Conservation (phyloP, 2,797 vertebrate species). For the Liasis olivaceus region DNA sequence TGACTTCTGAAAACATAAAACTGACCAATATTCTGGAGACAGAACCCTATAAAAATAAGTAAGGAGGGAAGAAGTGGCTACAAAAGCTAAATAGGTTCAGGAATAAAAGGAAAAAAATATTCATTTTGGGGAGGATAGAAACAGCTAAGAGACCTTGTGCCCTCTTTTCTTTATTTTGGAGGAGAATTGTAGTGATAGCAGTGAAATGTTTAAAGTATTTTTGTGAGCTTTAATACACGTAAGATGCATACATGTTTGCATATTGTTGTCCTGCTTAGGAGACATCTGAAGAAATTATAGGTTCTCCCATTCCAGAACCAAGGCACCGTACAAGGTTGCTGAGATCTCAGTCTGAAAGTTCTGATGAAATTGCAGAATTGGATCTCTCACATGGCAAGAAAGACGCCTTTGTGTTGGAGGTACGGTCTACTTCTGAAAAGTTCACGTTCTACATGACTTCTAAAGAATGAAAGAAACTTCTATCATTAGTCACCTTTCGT, state of each 20-base stretch:
- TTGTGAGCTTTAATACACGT: neutral
- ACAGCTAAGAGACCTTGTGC: neutral
- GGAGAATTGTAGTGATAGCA: neutral
- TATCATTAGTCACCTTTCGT: neutral
- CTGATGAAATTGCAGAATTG: slow-evolving; percentile 93
- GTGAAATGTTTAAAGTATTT: neutral
- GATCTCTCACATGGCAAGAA: slow-evolving; percentile 98
- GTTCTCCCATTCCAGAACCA: slow-evolving; percentile 94
- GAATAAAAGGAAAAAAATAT: neutral
- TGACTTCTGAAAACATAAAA: neutral
- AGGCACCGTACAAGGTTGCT: slow-evolving; percentile 91
- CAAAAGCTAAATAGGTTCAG: neutral
- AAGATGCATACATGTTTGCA: slow-evolving; percentile 8
- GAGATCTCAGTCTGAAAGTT: slow-evolving; percentile 96
- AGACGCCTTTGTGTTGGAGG: slow-evolving; percentile 98
- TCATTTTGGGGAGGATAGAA: neutral
- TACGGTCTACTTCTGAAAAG: slow-evolving; percentile 49
- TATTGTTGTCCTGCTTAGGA: slow-evolving; percentile 76
- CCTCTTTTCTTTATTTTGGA: neutral
- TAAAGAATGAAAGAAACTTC: neutral
- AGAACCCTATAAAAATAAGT: neutral
- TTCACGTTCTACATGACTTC: neutral
- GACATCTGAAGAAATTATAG: slow-evolving; percentile 87
- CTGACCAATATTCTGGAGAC: neutral
- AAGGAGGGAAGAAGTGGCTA: neutral